Evolutionary conservation across 2,113 vertebrate genomes (phyloP).

Genomic region (Hippocampus abdominalis): DNA sequence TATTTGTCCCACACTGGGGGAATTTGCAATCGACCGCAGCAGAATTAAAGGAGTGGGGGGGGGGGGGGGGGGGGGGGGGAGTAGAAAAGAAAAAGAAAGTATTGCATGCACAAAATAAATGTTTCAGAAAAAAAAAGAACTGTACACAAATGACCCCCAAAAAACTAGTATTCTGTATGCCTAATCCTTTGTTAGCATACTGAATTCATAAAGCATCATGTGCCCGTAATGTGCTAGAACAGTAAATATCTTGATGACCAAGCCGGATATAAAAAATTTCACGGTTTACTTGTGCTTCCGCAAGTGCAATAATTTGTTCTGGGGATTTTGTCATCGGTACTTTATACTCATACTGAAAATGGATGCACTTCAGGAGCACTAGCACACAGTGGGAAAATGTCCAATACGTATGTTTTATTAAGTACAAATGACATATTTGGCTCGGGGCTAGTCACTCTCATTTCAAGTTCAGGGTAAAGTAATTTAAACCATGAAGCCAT

Average conservation of each 20-base stretch:
- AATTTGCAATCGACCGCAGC: no score
- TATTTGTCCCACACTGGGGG: no score
- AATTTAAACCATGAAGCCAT: constrained; percentile 68
- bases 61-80: no score
- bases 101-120: no score
- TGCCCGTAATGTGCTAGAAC: constrained; percentile 16
- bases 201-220: neutral
- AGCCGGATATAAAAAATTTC: constrained; percentile 37
- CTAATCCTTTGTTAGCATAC: neutral
- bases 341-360: constrained; percentile 54
- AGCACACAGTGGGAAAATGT: constrained; percentile 18
- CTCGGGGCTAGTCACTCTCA: constrained; percentile 53
- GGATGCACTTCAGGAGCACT: constrained; percentile 37
- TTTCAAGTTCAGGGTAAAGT: constrained; percentile 63
- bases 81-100: no score
- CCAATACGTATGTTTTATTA: constrained; percentile 58
- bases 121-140: no score
- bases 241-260: constrained; percentile 33
- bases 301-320: constrained; percentile 52
- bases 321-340: constrained; percentile 44
- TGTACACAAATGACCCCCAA: no score
- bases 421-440: constrained; percentile 64
- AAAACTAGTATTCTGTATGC: neutral
- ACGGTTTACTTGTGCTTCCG: constrained; percentile 42
- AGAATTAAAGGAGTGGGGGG: no score